phyloP scores from a whole-genome alignment of 2,888 invertebrate species.

The Gymnocheta viridis region DNA sequence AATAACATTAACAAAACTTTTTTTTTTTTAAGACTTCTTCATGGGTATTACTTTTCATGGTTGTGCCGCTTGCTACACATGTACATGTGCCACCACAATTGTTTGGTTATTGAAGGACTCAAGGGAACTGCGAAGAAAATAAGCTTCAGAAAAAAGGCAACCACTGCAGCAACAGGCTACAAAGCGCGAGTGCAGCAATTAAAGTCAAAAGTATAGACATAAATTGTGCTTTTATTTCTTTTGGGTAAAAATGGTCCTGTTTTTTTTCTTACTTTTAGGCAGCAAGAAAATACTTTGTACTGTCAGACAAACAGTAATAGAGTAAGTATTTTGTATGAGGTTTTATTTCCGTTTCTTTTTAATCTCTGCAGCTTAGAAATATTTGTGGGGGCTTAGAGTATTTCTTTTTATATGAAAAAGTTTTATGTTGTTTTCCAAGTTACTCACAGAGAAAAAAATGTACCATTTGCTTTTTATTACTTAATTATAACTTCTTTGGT shows the following conservation, averaged over 20 bases:
- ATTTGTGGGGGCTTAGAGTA: slow-evolving; percentile 53
- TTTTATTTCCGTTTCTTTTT: slow-evolving; percentile 26
- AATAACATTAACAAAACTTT: slow-evolving; percentile 64
- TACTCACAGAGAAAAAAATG: neutral
- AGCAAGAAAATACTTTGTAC: neutral
- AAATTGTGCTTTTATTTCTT: slow-evolving; percentile 66
- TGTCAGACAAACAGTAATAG: slow-evolving; percentile 31
- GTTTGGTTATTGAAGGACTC: slow-evolving; percentile 47
- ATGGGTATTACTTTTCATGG: slow-evolving; percentile 31
- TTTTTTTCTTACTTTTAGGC: neutral
- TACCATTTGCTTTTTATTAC: slow-evolving; percentile 55
- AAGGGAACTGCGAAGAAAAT: slow-evolving; percentile 49
- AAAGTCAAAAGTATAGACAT: slow-evolving; percentile 69
- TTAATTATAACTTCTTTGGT: slow-evolving; percentile 64
- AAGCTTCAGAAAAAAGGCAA: slow-evolving; percentile 1
- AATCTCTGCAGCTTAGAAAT: slow-evolving; percentile 18
- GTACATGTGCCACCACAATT: slow-evolving; percentile 39
- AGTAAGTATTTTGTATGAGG: slow-evolving; percentile 33
- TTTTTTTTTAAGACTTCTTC: slow-evolving; percentile 11
- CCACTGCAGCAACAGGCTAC: slow-evolving; percentile 48
- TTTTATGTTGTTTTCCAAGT: slow-evolving; percentile 6
- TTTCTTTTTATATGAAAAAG: neutral
- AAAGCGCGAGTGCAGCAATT: slow-evolving; percentile 69
- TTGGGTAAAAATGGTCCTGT: slow-evolving; percentile 43
- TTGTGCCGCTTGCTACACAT: neutral